These are phyloP conservation scores for Melolontha melolontha DNA, from an alignment of 2,888 invertebrate species.

Conservation along the genomic window DNA sequence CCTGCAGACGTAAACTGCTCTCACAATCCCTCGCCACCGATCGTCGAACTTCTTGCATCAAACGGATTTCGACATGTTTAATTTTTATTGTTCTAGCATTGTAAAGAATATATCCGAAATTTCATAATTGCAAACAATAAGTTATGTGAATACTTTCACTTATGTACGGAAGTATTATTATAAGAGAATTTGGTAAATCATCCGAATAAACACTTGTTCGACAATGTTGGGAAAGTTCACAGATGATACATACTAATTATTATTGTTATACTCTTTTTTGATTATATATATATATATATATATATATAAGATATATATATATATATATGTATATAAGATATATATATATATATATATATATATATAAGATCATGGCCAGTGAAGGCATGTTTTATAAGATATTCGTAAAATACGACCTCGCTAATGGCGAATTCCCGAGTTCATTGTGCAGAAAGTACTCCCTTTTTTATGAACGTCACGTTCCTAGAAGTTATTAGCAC, in stretches of 20 bases:
- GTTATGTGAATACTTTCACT: conserved; percentile 27
- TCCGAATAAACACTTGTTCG: conserved; percentile 22
- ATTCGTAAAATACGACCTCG: conserved; percentile 58
- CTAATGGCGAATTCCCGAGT: conserved; percentile 54
- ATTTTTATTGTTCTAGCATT: conserved; percentile 11
- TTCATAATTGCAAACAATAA: conserved; percentile 36
- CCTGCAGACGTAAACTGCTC: conserved; percentile 15
- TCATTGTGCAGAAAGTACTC: conserved; percentile 46
- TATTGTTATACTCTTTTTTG: conserved; percentile 10
- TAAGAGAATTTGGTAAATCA: conserved; percentile 34
- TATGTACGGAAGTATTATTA: conserved; percentile 29
- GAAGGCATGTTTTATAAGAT: conserved; percentile 55
- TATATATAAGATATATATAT: conserved; percentile 45
- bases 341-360: conserved; percentile 31
- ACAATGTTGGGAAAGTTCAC: conserved; percentile 20
- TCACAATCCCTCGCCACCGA: conserved; percentile 13
- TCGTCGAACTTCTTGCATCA: conserved; percentile 20
- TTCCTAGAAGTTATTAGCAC: conserved; percentile 39
- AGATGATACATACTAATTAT: not conserved
- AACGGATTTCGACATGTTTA: conserved; percentile 22
- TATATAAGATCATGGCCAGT: conserved; percentile 59
- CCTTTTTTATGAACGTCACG: conserved; percentile 52
- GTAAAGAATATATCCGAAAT: conserved; percentile 11
- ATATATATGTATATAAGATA: conserved; percentile 52
- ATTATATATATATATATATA: conserved; percentile 41